Percentiles rank a stretch among this genome's conserved stretches.
Conservation (phyloP, 1,140 invertebrate genomes). For the Amyelois transitella region DNA sequence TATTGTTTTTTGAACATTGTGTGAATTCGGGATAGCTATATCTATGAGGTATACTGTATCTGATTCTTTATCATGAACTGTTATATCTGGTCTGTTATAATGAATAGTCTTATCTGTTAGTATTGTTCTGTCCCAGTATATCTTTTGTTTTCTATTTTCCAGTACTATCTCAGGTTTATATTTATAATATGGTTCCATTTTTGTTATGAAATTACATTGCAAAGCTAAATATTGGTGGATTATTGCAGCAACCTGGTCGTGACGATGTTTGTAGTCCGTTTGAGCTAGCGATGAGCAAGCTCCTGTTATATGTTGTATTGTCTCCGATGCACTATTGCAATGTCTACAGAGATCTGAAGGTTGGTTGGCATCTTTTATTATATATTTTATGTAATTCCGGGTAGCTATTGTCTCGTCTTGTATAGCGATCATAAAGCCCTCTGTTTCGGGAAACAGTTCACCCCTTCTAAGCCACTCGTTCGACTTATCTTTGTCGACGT, state of each 20-base stretch:
- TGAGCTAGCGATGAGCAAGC: neutral
- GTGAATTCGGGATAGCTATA: neutral
- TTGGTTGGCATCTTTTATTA: neutral
- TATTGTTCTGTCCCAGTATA: neutral
- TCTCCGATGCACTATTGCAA: neutral
- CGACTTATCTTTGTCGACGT: constrained; percentile 5
- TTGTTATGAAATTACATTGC: neutral
- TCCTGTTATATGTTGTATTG: neutral
- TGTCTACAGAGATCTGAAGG: neutral
- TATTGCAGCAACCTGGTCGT: neutral
- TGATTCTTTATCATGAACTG: neutral
- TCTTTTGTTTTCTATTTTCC: neutral
- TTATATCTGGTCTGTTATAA: neutral
- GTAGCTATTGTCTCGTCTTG: constrained; percentile 4
- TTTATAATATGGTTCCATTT: neutral
- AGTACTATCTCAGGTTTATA: neutral
- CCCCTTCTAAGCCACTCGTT: neutral
- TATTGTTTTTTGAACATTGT: no score
- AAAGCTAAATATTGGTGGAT: neutral
- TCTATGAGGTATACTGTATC: neutral
- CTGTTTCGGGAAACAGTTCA: no score
- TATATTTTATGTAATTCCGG: constrained; percentile 1
- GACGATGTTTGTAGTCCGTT: neutral
- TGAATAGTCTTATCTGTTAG: neutral
- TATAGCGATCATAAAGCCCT: no score